These are phyloP conservation scores for Bovichtus variegatus DNA, from an alignment of 2,797 vertebrate species.

Conservation along the genomic window DNA sequence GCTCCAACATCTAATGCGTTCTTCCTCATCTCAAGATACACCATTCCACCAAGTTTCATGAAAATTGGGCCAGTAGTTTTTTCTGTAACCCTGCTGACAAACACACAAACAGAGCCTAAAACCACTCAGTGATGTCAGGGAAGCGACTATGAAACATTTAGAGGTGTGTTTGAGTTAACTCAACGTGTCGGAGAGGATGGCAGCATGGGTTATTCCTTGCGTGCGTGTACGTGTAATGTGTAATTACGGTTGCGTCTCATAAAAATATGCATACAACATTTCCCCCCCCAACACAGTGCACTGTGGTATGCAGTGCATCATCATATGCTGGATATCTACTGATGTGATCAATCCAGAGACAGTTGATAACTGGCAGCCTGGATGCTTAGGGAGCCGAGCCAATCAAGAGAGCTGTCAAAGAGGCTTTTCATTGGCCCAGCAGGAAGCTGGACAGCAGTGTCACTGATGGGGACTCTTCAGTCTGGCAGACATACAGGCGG, in stretches of 20 bases:
- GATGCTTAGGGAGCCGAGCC: constrained; percentile 49
- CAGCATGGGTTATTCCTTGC: neutral
- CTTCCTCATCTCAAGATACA: no score
- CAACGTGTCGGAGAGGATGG: neutral
- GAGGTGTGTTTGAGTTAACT: constrained; percentile 15
- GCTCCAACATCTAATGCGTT: no score
- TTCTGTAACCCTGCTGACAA: no score
- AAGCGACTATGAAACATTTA: neutral
- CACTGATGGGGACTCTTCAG: constrained; percentile 73
- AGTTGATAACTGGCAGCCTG: constrained; percentile 58
- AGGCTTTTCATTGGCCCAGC: constrained; percentile 78
- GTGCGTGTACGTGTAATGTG: neutral
- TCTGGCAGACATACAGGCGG: constrained; percentile 82
- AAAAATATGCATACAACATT: constrained; percentile 15
- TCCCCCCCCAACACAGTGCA: no score
- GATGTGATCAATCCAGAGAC: constrained; percentile 51
- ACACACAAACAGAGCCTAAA: neutral
- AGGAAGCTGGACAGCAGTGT: constrained; percentile 73
- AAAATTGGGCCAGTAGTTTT: no score
- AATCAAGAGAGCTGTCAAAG: constrained; percentile 83
- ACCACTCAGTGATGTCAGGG: neutral
- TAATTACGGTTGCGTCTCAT: constrained; percentile 5
- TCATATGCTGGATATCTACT: neutral
- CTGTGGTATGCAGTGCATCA: neutral
- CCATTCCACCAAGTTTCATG: no score